Evolutionary conservation across 2,888 invertebrate species (phyloP).

Genomic region (Bibio marci): DNA sequence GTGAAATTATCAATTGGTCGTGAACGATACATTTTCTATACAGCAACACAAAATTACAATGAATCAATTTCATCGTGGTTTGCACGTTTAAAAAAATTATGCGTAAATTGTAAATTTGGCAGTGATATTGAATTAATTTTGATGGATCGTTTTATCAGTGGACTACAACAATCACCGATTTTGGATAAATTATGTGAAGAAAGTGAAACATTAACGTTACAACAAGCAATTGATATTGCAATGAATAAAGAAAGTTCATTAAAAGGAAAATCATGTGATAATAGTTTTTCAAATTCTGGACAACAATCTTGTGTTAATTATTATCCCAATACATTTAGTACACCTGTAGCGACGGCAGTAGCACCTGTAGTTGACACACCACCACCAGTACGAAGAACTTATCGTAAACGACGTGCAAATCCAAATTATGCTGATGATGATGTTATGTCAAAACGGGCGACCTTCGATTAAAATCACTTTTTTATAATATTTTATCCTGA

Average conservation of each 20-base stretch:
- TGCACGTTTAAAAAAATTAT: constrained; percentile 10
- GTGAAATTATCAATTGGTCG: constrained; percentile 9
- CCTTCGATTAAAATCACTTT: too few species aligned
- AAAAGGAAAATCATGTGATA: neutral
- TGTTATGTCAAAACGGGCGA: too few species aligned
- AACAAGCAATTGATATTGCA: constrained; percentile 5
- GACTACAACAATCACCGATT: constrained; percentile 1
- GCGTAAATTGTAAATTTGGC: constrained; percentile 13
- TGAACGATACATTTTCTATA: constrained; percentile 12
- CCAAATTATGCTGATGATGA: too few species aligned
- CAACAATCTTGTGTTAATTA: too few species aligned
- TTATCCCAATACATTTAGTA: too few species aligned
- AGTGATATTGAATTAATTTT: constrained; percentile 5
- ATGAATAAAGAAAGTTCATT: constrained; percentile 4
- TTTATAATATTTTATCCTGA: too few species aligned
- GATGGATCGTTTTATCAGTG: constrained; percentile 6
- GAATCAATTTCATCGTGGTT: constrained; percentile 11
- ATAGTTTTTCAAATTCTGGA: too few species aligned
- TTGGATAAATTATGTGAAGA: constrained; percentile 7
- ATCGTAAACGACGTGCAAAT: too few species aligned
- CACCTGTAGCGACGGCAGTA: too few species aligned
- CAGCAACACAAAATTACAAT: constrained; percentile 9
- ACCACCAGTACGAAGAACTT: too few species aligned
- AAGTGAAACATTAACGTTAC: constrained; percentile 3
- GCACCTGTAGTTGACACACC: too few species aligned